phyloP scores from a whole-genome alignment of 2,797 vertebrate species.

The Podarcis siculus region DNA sequence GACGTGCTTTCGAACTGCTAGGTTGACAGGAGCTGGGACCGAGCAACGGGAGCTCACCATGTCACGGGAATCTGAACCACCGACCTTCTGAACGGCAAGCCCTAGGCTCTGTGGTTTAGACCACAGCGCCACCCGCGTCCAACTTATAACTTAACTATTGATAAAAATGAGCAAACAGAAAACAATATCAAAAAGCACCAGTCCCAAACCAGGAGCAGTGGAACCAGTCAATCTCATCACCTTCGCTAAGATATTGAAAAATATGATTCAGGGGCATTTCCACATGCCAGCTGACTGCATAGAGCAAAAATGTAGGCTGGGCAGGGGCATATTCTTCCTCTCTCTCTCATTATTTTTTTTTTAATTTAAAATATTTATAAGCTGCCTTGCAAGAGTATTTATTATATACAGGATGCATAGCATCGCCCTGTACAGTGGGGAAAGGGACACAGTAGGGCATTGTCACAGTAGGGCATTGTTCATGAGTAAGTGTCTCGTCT shows the following conservation, averaged over 20 bases:
- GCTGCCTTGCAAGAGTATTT: not conserved
- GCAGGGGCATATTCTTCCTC: not conserved
- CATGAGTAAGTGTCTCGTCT: not conserved
- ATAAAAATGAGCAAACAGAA: not conserved
- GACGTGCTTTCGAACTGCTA: too few species aligned
- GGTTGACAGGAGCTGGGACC: too few species aligned
- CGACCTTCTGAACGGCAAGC: too few species aligned
- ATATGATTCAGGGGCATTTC: not conserved
- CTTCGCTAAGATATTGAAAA: not conserved
- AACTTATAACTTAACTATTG: not conserved
- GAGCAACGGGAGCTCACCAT: too few species aligned
- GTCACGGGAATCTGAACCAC: too few species aligned
- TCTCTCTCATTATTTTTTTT: too few species aligned
- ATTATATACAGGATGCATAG: too few species aligned
- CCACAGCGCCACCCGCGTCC: too few species aligned
- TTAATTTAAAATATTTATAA: not conserved
- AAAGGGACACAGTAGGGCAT: too few species aligned
- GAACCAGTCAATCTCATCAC: not conserved
- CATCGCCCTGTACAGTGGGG: too few species aligned
- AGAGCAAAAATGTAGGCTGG: not conserved
- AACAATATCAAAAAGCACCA: not conserved
- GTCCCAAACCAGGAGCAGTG: not conserved
- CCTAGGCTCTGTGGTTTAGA: too few species aligned
- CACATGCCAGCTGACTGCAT: not conserved
- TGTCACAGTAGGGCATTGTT: too few species aligned